Conservation (phyloP, 2,888 invertebrate species). For the Hypselothyrea guttata region DNA sequence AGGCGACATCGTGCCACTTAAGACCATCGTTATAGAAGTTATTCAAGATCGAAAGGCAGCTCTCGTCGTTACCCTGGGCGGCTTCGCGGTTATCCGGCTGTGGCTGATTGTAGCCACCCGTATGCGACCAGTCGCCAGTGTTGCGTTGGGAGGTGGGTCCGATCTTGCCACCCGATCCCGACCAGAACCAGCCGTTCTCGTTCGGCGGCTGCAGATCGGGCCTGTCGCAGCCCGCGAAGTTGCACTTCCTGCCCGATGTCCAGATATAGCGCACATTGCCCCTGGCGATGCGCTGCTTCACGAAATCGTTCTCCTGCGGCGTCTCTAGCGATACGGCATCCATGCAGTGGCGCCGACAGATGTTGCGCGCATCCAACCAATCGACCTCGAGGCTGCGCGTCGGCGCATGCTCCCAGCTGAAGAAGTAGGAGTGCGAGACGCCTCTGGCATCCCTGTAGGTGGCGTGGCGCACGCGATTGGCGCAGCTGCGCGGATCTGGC, state of each 20-base stretch:
- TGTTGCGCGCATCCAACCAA: conserved; percentile 95
- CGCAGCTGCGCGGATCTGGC: conserved; percentile 94
- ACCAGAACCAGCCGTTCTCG: conserved; percentile 96
- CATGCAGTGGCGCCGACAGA: conserved; percentile 96
- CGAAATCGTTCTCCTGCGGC: conserved; percentile 94
- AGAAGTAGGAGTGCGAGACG: conserved; percentile 95
- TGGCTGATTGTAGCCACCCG: conserved; percentile 93
- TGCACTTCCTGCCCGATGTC: conserved; percentile 96
- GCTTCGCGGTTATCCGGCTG: conserved; percentile 96
- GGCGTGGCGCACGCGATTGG: conserved; percentile 93
- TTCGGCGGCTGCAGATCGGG: conserved; percentile 92
- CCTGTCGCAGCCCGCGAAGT: conserved; percentile 94
- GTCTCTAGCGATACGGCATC: conserved; percentile 95
- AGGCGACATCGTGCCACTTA: conserved; percentile 94
- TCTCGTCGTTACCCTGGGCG: conserved; percentile 95
- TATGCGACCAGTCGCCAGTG: conserved; percentile 94
- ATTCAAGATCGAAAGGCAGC: conserved; percentile 93
- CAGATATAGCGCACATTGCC: conserved; percentile 92
- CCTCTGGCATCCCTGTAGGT: conserved; percentile 94
- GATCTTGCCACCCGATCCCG: conserved; percentile 95
- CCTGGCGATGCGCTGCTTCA: conserved; percentile 92
- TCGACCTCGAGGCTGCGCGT: conserved; percentile 92
- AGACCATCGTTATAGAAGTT: conserved; percentile 95
- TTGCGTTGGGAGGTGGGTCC: conserved; percentile 94
- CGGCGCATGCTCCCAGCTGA: conserved; percentile 94